Evolutionary conservation across 2,797 vertebrate genomes (phyloP).

Genomic region (Tamandua tetradactyla): DNA sequence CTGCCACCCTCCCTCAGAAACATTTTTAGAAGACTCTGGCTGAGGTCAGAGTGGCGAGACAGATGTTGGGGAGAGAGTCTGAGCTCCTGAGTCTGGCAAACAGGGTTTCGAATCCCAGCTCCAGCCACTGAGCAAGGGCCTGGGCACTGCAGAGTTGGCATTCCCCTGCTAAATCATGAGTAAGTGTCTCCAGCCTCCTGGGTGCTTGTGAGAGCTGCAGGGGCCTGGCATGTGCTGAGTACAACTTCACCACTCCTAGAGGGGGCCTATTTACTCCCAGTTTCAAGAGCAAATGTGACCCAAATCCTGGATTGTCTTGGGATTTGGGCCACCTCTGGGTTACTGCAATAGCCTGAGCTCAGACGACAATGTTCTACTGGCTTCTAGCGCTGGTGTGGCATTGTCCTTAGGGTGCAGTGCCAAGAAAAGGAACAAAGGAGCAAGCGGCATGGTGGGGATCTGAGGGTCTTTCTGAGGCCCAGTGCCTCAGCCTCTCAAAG

Average conservation of each 20-base stretch:
- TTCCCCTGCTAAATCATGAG: not conserved
- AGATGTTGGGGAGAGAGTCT: not conserved
- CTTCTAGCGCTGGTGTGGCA: not conserved
- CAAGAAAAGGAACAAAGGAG: not conserved
- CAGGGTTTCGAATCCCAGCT: not conserved
- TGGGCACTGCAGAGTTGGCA: fast-evolving
- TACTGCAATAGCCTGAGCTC: not conserved
- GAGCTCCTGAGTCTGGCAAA: not conserved
- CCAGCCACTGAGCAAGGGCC: not conserved
- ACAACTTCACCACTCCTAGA: not conserved
- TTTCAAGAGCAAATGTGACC: not conserved
- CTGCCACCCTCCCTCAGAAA: not conserved
- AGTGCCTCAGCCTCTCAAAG: not conserved
- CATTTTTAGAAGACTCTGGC: slow-evolving; percentile 29
- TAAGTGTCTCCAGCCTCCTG: not conserved
- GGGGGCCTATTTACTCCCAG: not conserved
- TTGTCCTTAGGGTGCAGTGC: not conserved
- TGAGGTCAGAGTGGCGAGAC: not conserved
- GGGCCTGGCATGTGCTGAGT: not conserved
- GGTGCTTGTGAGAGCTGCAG: not conserved
- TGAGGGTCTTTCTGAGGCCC: not conserved
- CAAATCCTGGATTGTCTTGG: not conserved
- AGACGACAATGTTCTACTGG: not conserved
- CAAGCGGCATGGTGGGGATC: not conserved
- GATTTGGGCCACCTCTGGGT: not conserved